These are phyloP conservation scores for Caenorhabditis becei DNA, from an alignment of 2,888 invertebrate genomes.

Conservation along the genomic window DNA sequence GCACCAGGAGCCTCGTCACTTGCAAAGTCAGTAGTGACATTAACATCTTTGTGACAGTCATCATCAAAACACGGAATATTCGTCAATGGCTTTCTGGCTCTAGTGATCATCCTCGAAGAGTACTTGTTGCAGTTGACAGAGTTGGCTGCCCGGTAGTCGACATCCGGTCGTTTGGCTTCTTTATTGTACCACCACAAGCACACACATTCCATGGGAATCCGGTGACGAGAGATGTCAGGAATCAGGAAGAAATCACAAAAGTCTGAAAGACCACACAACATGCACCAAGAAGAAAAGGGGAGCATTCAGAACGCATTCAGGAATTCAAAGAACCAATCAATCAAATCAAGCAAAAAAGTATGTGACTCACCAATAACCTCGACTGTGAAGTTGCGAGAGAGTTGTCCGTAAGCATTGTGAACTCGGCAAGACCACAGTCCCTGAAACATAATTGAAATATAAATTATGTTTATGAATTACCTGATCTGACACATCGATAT, in stretches of 20 bases:
- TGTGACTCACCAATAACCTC: conserved; percentile 79
- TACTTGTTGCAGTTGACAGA: conserved; percentile 67
- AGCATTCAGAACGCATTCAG: no score
- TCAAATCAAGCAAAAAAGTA: no score
- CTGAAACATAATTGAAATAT: conserved; percentile 50
- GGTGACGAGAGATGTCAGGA: conserved; percentile 43
- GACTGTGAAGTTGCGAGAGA: conserved; percentile 79
- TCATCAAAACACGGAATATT: conserved; percentile 64
- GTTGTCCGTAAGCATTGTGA: conserved; percentile 78
- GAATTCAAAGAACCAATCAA: no score
- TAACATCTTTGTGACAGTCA: conserved; percentile 53
- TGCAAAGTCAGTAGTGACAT: not conserved
- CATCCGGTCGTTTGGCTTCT: conserved; percentile 64
- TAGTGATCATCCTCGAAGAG: conserved; percentile 57
- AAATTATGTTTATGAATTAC: conserved; percentile 40
- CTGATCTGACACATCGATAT: conserved; percentile 78
- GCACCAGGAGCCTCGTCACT: not conserved
- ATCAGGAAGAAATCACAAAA: conserved; percentile 79
- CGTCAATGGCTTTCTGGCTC: conserved; percentile 60
- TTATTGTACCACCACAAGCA: conserved; percentile 76
- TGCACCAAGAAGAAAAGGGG: no score
- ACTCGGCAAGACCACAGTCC: conserved; percentile 81
- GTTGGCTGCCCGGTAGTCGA: conserved; percentile 68
- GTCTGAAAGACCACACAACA: conserved; percentile 75
- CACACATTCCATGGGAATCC: conserved; percentile 77